Evolutionary conservation across 2,113 vertebrate species (phyloP).

Genomic region (Campylorhamphus procurvoides): DNA sequence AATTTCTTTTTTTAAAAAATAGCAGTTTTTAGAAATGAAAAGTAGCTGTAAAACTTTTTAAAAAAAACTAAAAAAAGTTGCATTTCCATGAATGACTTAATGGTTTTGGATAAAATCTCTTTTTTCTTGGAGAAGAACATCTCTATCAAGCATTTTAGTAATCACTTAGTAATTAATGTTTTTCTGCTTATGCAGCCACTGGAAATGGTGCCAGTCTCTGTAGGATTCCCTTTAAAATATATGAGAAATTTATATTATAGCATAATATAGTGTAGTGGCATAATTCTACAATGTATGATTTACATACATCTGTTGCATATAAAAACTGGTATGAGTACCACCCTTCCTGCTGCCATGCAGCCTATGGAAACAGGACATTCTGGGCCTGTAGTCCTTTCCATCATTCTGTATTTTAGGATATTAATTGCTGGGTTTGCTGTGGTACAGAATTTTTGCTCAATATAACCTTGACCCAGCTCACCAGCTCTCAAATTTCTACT

Average conservation of each 20-base stretch:
- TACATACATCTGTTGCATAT: not conserved
- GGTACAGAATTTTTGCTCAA: not conserved
- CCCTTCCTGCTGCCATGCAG: not conserved
- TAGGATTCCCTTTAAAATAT: not conserved
- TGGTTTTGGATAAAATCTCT: not conserved
- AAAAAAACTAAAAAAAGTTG: not conserved
- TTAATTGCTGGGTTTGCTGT: not conserved
- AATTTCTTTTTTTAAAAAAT: not conserved
- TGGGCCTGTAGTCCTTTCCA: not conserved
- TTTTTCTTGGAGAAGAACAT: not conserved
- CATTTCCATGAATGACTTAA: not conserved
- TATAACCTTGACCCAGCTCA: not conserved
- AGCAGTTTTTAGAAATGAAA: not conserved
- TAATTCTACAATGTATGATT: not conserved
- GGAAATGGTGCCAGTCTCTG: not conserved
- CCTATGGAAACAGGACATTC: not conserved
- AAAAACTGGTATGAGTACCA: not conserved
- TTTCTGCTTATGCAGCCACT: not conserved
- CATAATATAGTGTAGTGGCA: not conserved
- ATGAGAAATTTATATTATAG: not conserved
- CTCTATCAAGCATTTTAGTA: not conserved
- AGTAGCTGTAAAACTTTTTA: not conserved
- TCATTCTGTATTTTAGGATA: not conserved
- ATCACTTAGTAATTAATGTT: not conserved
- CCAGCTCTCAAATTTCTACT: not conserved